phyloP scores from a whole-genome alignment of 2,797 vertebrate species.

The Esox masquinongy region DNA sequence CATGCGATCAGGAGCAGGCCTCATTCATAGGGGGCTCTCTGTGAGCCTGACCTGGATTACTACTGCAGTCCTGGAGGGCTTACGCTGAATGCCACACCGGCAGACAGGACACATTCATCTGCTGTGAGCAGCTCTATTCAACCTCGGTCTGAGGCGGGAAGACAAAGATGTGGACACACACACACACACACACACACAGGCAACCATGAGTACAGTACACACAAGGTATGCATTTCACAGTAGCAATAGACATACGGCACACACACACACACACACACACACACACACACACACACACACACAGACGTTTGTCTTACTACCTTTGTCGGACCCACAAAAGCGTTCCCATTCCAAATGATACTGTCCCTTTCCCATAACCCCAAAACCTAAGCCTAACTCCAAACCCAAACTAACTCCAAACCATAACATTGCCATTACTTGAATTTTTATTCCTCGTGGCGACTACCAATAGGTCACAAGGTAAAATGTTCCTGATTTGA shows the following conservation, averaged over 20 bases:
- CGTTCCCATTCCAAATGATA: too few species aligned
- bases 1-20: conserved; percentile 70
- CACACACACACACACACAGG: conserved; percentile 38
- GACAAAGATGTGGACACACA: conserved; percentile 53
- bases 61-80: conserved; percentile 76
- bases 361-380: too few species aligned
- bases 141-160: conserved; percentile 68
- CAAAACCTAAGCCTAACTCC: too few species aligned
- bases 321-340: too few species aligned
- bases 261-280: conserved; percentile 7
- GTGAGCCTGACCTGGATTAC: conserved; percentile 82
- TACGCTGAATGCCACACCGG: conserved; percentile 70
- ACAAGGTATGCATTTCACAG: conserved; percentile 14
- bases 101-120: conserved; percentile 80
- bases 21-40: conserved; percentile 76
- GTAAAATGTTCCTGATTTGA: too few species aligned
- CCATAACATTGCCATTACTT: too few species aligned
- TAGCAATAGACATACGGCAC: conserved; percentile 27
- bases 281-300: background rate
- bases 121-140: conserved; percentile 63
- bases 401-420: too few species aligned
- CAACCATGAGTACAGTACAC: conserved; percentile 14
- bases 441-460: too few species aligned
- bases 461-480: too few species aligned
- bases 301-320: background rate